phyloP scores from a whole-genome alignment of 2,797 vertebrate genomes.

The Steatocranus sp. region DNA sequence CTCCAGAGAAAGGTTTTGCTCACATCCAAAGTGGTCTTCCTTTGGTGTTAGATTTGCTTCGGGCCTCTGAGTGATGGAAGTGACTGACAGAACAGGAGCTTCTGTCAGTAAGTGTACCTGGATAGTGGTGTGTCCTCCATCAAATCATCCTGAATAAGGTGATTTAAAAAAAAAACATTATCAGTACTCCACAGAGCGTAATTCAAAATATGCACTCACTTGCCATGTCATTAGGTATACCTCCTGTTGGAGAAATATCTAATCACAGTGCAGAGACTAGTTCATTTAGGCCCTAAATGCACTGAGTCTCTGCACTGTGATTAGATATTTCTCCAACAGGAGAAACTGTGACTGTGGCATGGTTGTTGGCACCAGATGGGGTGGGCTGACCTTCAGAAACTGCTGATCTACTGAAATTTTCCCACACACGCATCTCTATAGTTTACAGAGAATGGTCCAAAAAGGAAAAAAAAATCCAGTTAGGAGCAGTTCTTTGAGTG shows the following conservation, averaged over 20 bases:
- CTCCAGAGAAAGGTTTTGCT: background rate
- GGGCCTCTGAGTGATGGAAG: background rate
- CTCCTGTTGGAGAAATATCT: background rate
- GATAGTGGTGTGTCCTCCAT: slow-evolving; percentile 89
- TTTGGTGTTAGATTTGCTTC: slow-evolving; percentile 6
- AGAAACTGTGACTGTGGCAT: accelerated
- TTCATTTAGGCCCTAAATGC: background rate
- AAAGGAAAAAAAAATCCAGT: background rate
- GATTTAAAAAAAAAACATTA: background rate
- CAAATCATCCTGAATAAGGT: slow-evolving; percentile 79
- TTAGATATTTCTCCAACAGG: too few species aligned
- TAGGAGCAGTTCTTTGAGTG: background rate
- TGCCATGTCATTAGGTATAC: background rate
- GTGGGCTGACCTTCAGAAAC: background rate
- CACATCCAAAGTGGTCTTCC: background rate
- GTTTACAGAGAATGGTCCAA: background rate
- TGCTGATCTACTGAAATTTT: background rate
- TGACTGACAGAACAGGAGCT: background rate
- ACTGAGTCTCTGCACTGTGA: too few species aligned
- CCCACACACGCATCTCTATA: background rate
- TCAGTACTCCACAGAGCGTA: background rate
- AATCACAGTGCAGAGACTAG: background rate
- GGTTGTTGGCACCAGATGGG: background rate
- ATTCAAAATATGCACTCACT: background rate
- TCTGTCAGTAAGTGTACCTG: slow-evolving; percentile 80